Percentiles rank a stretch among this genome's conserved stretches.
Evolutionary conservation across 2,888 invertebrate genomes (phyloP).

Genomic region (Anaspis maculata): DNA sequence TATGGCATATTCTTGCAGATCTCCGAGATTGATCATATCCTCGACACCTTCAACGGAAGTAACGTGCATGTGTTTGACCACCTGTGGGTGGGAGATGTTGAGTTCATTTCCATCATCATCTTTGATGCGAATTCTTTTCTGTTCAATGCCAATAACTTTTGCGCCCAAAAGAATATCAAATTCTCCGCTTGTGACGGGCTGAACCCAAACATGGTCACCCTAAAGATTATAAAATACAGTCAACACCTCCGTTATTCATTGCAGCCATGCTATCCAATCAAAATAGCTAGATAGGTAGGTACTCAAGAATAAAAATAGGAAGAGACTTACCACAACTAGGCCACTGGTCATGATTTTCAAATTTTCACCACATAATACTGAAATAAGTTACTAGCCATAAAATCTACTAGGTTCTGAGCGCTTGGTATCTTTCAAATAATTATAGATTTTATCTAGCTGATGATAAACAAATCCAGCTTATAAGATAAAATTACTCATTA

Average conservation of each 20-base stretch:
- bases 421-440: no score
- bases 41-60: conserved; percentile 79
- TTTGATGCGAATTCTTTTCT: conserved; percentile 64
- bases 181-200: conserved; percentile 59
- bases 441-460: no score
- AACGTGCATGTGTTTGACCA: conserved; percentile 65
- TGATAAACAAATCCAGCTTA: no score
- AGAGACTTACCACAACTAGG: not conserved
- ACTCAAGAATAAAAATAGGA: not conserved
- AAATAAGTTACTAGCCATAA: not conserved
- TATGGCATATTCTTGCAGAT: conserved; percentile 91
- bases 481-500: no score
- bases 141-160: conserved; percentile 68
- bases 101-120: conserved; percentile 79
- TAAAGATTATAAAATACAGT: conserved; percentile 36
- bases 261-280: no score
- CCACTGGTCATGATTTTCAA: not conserved
- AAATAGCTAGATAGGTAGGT: not conserved
- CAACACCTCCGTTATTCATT: no score
- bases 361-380: not conserved
- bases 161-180: conserved; percentile 84
- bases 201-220: conserved; percentile 89
- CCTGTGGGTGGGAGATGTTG: conserved; percentile 50
- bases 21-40: conserved; percentile 93
- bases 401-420: not conserved